Base-by-base conservation (phyloP, 1,140 invertebrate genomes). In the Phortica variegata region DNA sequence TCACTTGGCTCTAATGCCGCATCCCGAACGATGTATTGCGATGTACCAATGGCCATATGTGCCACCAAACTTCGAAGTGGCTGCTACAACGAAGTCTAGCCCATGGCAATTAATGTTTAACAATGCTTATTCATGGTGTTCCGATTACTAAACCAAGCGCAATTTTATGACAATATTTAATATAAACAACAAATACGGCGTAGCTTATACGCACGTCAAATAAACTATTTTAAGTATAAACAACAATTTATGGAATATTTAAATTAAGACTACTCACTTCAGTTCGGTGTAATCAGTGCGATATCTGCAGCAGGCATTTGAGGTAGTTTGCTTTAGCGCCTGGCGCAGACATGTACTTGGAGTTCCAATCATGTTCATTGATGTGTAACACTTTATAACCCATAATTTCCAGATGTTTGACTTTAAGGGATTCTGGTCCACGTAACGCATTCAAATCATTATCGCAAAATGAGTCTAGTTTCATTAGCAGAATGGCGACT, bases 1-100 rank as follows among this genome's bases (percentile, higher is more conserved):
- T 18, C 95, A 98, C 79, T 80, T 98, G 48, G 95, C 94, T 0
- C 86, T 98, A 81, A 98, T 99, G 96, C 96, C 96, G 10, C 96
- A 99, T 81, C 95, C 96, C 0, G 96, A 99, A 78, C 82, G 96
- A 36, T 92, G 89, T 53, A 84, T 87, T 17, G 77, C 88, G 54
- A 83, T 83, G 51, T 95, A 90, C 87, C 92, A 95, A 77, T 92
- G 90, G 83, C 86, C 92, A 1, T 87, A 87, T 69, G 79, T 84
- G 34, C 83, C 87, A 2, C 61, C 77, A 12, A 56, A 77, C 10
- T 58, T 69, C 8, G 52, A 72, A 26, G 77, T 78, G 7, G 18
- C 48, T 7, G 34, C 46, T 6, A 47, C 47, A 1, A 33, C 44
- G 41, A 66, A 81, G 49, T 79, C 78, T 19, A 90, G 93, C 19